Evolutionary conservation across 1,140 invertebrate species (phyloP).

Genomic region (Drosophila azteca): DNA sequence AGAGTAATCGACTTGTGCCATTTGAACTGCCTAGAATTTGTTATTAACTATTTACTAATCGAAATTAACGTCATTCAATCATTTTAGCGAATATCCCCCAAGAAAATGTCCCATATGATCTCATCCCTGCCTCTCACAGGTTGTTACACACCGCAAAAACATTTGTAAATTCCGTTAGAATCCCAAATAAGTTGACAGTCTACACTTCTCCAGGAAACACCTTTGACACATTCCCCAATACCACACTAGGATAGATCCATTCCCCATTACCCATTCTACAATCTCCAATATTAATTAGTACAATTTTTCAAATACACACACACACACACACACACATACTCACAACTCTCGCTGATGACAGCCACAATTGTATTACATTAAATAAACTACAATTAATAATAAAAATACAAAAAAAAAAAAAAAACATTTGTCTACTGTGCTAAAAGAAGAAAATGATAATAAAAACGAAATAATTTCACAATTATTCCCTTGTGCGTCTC

Average conservation of each 20-base stretch:
- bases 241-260: conserved; percentile 15
- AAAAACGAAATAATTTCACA: conserved; percentile 51
- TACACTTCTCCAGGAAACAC: conserved; percentile 2
- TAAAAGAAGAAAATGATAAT: conserved; percentile 63
- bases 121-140: conserved; percentile 45
- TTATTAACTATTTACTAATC: conserved; percentile 64
- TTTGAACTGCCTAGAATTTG: conserved; percentile 63
- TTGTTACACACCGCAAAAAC: conserved; percentile 37
- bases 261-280: conserved; percentile 12
- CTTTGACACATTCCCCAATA: conserved; percentile 31
- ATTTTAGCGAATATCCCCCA: conserved; percentile 28
- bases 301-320: conserved; percentile 36
- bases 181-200: neutral
- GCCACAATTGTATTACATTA: conserved; percentile 57
- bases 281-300: conserved; percentile 31
- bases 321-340: conserved; percentile 30
- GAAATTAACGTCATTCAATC: conserved; percentile 23
- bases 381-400: conserved; percentile 54
- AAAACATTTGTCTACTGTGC: conserved; percentile 70
- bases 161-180: conserved; percentile 37
- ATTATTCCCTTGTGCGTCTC: neutral
- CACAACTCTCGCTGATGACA: conserved; percentile 40
- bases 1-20: conserved; percentile 62
- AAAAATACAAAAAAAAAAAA: conserved; percentile 47
- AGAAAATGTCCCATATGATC: neutral